Evolutionary conservation across 2,888 invertebrate genomes (phyloP).

Genomic region (Hybos culiciformis): DNA sequence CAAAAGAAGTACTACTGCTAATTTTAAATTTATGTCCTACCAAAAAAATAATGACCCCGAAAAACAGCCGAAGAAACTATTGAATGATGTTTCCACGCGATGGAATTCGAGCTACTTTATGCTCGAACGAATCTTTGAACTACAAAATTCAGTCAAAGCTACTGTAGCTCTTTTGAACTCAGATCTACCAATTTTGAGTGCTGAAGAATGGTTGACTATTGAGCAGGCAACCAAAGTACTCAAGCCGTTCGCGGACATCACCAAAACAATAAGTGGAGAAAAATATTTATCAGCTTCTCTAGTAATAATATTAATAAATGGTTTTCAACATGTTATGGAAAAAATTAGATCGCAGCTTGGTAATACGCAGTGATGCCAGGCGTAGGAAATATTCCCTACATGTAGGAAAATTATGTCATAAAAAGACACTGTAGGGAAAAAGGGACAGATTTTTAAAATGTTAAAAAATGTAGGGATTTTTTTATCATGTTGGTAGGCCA

Average conservation of each 20-base stretch:
- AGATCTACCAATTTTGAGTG: background rate
- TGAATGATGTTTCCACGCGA: background rate
- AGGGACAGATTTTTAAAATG: too few relatives aligned
- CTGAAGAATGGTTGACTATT: conserved; percentile 16
- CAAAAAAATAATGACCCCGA: background rate
- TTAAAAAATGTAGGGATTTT: too few relatives aligned
- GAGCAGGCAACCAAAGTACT: conserved; percentile 13
- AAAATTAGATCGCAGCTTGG: background rate
- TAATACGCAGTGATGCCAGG: too few relatives aligned
- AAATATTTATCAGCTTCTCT: conserved; percentile 15
- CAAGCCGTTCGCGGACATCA: conserved; percentile 16
- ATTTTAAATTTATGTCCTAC: conserved; percentile 23
- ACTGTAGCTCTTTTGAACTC: conserved; percentile 1
- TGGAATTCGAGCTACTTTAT: conserved; percentile 5
- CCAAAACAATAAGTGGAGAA: conserved; percentile 16
- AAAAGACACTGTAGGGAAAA: too few relatives aligned
- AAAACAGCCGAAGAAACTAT: background rate
- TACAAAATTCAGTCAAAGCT: background rate
- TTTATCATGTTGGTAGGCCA: too few relatives aligned
- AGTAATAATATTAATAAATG: conserved; percentile 16
- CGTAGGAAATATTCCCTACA: too few relatives aligned
- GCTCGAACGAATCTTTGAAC: background rate
- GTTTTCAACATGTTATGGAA: conserved; percentile 7
- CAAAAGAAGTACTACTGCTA: conserved; percentile 16
- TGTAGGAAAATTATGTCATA: too few relatives aligned